These are phyloP conservation scores for Spheniscus humboldti DNA, from an alignment of 2,797 vertebrate genomes.

Conservation along the genomic window DNA sequence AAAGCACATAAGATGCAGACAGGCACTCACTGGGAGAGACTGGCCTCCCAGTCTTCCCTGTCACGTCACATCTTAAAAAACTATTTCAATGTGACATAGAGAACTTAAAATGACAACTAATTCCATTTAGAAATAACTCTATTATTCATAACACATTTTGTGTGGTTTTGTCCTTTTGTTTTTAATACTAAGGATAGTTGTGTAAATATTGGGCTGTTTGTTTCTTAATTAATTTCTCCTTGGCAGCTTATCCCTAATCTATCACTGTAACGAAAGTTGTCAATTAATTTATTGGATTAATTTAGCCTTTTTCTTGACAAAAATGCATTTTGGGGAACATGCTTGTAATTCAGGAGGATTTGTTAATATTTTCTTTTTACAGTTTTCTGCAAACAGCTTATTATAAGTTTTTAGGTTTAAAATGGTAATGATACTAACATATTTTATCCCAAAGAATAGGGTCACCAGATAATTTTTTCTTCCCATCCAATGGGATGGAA, in stretches of 20 bases:
- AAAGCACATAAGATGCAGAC: not conserved
- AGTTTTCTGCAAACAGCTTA: not conserved
- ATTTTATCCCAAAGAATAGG: not conserved
- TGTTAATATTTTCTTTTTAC: not conserved
- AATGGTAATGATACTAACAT: fast-evolving
- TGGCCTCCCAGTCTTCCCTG: not conserved
- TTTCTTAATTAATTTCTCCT: not conserved
- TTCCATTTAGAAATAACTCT: not conserved
- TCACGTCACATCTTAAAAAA: not conserved
- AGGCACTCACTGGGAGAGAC: not conserved
- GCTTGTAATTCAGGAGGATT: not conserved
- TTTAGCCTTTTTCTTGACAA: not conserved
- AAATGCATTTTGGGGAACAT: not conserved
- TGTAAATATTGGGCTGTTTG: not conserved
- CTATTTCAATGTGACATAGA: not conserved
- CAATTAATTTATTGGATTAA: not conserved
- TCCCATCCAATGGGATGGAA: not conserved
- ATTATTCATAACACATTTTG: not conserved
- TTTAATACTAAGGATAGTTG: not conserved
- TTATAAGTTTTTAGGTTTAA: not conserved
- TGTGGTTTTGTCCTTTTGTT: not conserved
- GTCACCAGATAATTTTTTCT: not conserved
- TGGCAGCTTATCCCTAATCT: not conserved
- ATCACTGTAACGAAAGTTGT: not conserved
- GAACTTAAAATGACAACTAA: not conserved